Percentiles rank a stretch among this genome's conserved stretches.
Conservation (phyloP, 2,797 vertebrate species). For the Xiphorhynchus erythropygius region DNA sequence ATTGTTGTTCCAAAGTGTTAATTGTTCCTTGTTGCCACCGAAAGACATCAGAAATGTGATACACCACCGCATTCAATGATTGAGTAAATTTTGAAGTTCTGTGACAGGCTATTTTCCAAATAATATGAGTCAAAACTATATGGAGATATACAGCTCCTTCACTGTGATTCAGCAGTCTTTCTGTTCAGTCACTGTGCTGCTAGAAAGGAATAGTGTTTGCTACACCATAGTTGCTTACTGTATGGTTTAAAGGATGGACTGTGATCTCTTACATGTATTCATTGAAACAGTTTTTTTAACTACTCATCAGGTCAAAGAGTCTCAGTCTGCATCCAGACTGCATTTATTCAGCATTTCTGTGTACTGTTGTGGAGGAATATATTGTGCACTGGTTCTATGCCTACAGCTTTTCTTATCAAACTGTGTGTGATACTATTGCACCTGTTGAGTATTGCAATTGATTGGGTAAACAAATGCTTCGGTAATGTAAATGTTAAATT, state of each 20-base stretch:
- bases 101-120: background rate
- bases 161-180: background rate
- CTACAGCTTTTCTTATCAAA: background rate
- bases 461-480: background rate
- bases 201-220: background rate
- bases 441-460: background rate
- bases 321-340: background rate
- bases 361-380: background rate
- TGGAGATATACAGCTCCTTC: background rate
- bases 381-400: background rate
- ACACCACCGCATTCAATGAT: background rate
- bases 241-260: background rate
- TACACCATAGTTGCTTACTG: background rate
- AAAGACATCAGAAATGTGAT: background rate
- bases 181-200: background rate
- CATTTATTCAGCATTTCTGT: background rate
- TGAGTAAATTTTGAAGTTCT: background rate
- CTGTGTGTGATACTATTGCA: background rate
- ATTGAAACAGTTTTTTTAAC: background rate
- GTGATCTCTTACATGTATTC: background rate
- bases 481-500: background rate
- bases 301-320: background rate
- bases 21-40: background rate
- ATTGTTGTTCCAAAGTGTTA: background rate
- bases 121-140: background rate